Evolutionary conservation across 2,888 invertebrate species (phyloP).

Genomic region (Masnerella sp.): DNA sequence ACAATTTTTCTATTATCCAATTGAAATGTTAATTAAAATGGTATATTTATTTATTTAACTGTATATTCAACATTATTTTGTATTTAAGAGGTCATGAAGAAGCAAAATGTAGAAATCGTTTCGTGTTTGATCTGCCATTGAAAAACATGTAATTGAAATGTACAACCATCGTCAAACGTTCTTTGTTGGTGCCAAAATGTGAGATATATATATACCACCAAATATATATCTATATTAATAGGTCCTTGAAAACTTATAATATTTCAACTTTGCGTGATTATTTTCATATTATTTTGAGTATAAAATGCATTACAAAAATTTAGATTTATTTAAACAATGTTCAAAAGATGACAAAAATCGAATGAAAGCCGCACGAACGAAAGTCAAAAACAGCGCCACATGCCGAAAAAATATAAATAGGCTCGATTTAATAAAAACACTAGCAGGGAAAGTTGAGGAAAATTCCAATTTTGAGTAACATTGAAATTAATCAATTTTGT

Average conservation of each 20-base stretch:
- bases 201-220: no score
- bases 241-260: constrained; percentile 20
- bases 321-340: neutral
- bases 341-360: constrained; percentile 3
- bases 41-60: constrained; percentile 1
- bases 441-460: no score
- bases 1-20: neutral
- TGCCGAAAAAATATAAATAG: constrained; percentile 37
- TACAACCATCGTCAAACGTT: constrained; percentile 23
- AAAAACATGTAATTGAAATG: constrained; percentile 17
- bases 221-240: constrained; percentile 24
- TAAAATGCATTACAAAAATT: neutral
- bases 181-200: constrained; percentile 49
- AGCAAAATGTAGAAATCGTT: constrained; percentile 10
- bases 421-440: no score
- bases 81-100: neutral
- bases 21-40: neutral
- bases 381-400: constrained; percentile 8
- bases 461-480: no score
- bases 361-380: constrained; percentile 32
- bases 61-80: neutral
- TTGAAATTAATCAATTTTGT: no score
- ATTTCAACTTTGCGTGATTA: constrained; percentile 17
- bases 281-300: constrained; percentile 16
- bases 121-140: constrained; percentile 18